Base-by-base conservation (phyloP, 1,140 invertebrate species). In the Ladona fulva region DNA sequence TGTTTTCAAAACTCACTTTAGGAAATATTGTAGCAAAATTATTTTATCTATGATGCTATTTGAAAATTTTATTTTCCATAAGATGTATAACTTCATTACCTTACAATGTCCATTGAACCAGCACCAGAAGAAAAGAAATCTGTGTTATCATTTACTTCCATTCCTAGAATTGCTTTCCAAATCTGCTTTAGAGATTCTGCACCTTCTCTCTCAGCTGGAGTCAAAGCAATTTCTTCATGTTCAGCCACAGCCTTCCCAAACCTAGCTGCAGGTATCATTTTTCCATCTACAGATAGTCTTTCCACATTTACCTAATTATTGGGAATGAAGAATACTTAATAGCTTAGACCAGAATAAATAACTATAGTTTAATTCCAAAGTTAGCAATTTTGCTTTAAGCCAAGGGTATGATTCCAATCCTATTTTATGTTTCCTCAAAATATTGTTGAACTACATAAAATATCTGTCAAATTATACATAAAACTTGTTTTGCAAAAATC, bases 51-150 rank as follows among this genome's bases (percentile, higher is more conserved):
- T n/a, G n/a, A n/a, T n/a, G n/a, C n/a, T n/a, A n/a, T n/a, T n/a
- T n/a, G n/a, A n/a, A n/a, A n/a, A n/a, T n/a, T n/a, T n/a, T n/a
- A n/a, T n/a, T n/a, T n/a, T n/a, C n/a, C n/a, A n/a, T n/a, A n/a
- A n/a, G n/a, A n/a, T n/a, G n/a, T n/a, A n/a, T n/a, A n/a, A n/a
- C n/a, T n/a, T n/a, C n/a, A n/a, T n/a, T 85, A 90, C 88, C 91
- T 90, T 0, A 97, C 95, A 11, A 99, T 96, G 84, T 99, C 97
- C 95, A 99, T 98, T 12, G 96, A 97, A 0, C 95, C 94, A 24
- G 94, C 97, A 25, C 97, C 97, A 59, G 89, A 91, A 14, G 90
- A 91, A 84, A 99, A 98, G 84, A 99, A 98, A 83, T 99, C 95
- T 0, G 95, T 95, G 0, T 91, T 88, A 1, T 92, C 87, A 1